Evolutionary conservation across 1,140 invertebrate species (phyloP).

Genomic region (Aphis craccivora): DNA sequence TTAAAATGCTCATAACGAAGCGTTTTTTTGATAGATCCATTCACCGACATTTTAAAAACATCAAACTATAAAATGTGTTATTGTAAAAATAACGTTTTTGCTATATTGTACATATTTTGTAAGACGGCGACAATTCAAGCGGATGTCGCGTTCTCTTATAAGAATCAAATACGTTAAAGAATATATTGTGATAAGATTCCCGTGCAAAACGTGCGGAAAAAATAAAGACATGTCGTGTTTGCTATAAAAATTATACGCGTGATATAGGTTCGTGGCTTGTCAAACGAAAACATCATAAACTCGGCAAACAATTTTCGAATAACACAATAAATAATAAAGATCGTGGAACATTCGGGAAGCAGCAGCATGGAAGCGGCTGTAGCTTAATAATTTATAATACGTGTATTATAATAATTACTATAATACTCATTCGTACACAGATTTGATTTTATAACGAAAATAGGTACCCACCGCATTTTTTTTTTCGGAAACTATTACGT

Average conservation of each 20-base stretch:
- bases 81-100: not conserved
- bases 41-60: not conserved
- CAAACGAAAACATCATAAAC: not conserved
- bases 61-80: not conserved
- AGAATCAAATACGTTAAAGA: not conserved
- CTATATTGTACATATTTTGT: no score
- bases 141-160: no score
- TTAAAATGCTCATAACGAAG: no score
- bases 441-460: not conserved
- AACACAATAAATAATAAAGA: not conserved
- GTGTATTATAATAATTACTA: no score
- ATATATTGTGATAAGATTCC: not conserved
- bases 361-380: no score
- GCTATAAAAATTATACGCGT: not conserved
- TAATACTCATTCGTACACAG: not conserved
- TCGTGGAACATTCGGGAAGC: no score
- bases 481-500: constrained; percentile 8
- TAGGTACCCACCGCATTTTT: not conserved
- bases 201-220: not conserved
- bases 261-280: not conserved
- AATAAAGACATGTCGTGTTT: not conserved
- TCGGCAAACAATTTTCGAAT: not conserved
- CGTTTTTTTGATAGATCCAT: not conserved
- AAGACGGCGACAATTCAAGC: no score
- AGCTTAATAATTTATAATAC: no score